Evolutionary conservation across 2,113 vertebrate species (phyloP), one percentile per base, ranked within the genome.

Genomic region (Cnemophilus loriae): DNA sequence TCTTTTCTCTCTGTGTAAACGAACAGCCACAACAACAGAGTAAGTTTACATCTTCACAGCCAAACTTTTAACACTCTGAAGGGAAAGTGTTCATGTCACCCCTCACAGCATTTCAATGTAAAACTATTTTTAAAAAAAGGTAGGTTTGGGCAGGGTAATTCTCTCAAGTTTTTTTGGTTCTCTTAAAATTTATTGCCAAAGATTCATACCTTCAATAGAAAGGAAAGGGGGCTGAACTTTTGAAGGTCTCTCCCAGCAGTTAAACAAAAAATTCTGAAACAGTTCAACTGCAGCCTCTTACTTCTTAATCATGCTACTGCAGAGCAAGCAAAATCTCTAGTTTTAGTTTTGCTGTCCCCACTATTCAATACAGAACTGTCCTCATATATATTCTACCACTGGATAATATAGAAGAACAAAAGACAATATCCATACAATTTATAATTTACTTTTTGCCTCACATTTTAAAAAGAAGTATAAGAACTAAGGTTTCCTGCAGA

Each of bases 91-190:
- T 21, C 10, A 8, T 28, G 30, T 17, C 9, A 18, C 5, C 3
- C 33, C 13, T 15, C 3, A 0, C 6, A 10, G 21, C 30, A 50
- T 28, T 59, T 79, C 33, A 75, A 1, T 1, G 27, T 3, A 83
- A 73, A 71, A 33, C 5, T 3, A 52, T 39, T 78, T 75, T 61
- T 20, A 7, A 35, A 65, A 39, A 52, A 50, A 1, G 6, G 57
- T 42, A 35, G 21, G 28, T 79, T 30, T 30, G 9, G 7, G 3
- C 46, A 80, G 15, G 4, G 11, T 16, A 90, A 39, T 32, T 75
- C 47, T 28, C 30, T 83, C 5, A 59, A 37, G 22, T 20, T 65
- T n/a, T n/a, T 78, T 49, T 42, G 4, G 3, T 60, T 57, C 28
- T 63, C 42, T 23, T 23, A 52, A 44, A 64, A 68, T 22, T 10